phyloP scores from a whole-genome alignment of 2,113 vertebrate species.

The Eclectus roratus region DNA sequence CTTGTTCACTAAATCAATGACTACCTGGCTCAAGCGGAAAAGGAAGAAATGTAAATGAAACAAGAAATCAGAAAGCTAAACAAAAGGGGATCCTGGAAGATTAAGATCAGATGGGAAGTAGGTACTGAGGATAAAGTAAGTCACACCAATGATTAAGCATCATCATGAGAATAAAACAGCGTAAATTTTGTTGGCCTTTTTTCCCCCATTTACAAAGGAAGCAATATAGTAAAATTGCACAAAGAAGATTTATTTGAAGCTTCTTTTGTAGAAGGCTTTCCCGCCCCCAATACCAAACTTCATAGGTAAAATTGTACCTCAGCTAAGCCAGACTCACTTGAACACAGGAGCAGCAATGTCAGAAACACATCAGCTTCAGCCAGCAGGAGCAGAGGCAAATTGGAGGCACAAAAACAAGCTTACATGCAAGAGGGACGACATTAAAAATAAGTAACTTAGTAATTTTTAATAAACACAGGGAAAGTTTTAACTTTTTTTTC shows the following conservation, averaged over 20 bases:
- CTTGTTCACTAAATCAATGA: not conserved
- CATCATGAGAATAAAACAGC: not conserved
- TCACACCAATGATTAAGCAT: not conserved
- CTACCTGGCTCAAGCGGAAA: not conserved
- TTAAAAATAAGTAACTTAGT: not conserved
- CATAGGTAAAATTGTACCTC: not conserved
- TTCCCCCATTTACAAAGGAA: not conserved
- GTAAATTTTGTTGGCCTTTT: not conserved
- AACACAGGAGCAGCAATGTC: fast-evolving
- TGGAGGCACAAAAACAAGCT: not conserved
- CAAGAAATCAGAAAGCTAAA: not conserved
- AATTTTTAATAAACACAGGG: not conserved
- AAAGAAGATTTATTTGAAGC: not conserved
- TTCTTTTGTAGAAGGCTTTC: not conserved
- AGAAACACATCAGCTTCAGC: not conserved
- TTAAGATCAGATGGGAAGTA: not conserved
- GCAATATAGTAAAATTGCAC: not conserved
- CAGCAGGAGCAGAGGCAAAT: not conserved
- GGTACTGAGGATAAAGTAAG: not conserved
- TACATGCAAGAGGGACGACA: not conserved
- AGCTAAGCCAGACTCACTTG: not conserved
- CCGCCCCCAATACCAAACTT: not conserved
- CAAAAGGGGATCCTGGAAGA: not conserved
- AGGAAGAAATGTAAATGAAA: not conserved
- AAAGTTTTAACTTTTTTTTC: not conserved